Base-by-base conservation (phyloP, 2,888 invertebrate genomes). In the Allacma fusca region DNA sequence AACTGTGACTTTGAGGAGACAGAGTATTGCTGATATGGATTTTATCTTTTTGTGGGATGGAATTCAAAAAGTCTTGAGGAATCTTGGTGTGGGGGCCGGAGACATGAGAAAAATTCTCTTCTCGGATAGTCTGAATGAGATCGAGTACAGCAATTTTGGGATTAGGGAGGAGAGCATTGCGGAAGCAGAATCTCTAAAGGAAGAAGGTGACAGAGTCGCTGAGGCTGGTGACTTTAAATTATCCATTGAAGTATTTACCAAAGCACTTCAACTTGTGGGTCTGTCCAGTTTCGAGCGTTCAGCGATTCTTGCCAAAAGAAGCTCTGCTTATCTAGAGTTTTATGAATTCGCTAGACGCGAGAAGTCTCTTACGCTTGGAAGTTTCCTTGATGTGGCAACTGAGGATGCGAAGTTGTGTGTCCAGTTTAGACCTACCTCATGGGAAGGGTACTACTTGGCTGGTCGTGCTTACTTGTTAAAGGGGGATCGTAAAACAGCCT, bases 351-450 rank as follows among this genome's bases (percentile, higher is more conserved):
- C 29, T 29, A 21, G 16, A 23, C 1, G 7, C 4, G 2, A 21
- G 16, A 21, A 16, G 26, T 16, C 64, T 16, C 4, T 24, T 16
- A n/a, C 12, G 7, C 4, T 9, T 26, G 24, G 9, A 1, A n/a
- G 16, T 24, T n/a, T 7, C 21, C 2, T 16, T 26, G 65, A 65
- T 5, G 4, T 29, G 21, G 67, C 67, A 12, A 28, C 28, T 21
- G 29, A 67, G 28, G 67, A 67, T 67, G 67, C 67, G 7, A 67
- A 67, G n/a, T 29, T 34, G 19, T 24, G 23, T 19, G 19, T 67
- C 13, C 19, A n/a, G 4, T 19, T 28, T 16, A 21, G 34, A 34
- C 67, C 67, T 1, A n/a, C 21, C 1, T 67, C 29, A 29, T 67
- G 28, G 28, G 24, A 67, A 67, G 67, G 67, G 13, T 67, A 67